Evolutionary conservation across 2,888 invertebrate species (phyloP), one percentile per base, ranked within the genome.

Genomic region (Allacma fusca): DNA sequence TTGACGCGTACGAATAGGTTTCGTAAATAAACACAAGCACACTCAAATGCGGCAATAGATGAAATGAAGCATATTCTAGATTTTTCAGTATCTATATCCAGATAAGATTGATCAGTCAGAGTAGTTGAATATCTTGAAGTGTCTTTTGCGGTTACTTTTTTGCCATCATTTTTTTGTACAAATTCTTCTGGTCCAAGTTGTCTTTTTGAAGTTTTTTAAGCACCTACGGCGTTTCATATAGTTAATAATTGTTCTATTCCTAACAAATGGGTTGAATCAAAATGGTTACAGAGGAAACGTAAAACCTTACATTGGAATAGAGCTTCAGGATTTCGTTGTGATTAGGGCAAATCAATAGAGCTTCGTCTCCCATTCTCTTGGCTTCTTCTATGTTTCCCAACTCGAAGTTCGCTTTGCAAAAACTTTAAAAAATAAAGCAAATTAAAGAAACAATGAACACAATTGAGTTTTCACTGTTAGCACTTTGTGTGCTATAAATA

Each of bases 311-410:
- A 29, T 68, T 40, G 0, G 44, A 24, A 23, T 68, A 73, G 2
- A 80, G 59, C n/a, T 64, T n/a, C 21, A 23, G 16, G 13, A 68
- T 73, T 44, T 80, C 78, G 23, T 59, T 4, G 44, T 80, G 59
- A 29, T 70, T 43, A 0, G 67, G 57, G 23, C 65, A 34, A 34
- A 80, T 44, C 21, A 34, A 16, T 19, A 57, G 67, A 1, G 78
- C 77, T n/a, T 44, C 34, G 13, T 76, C 64, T 0, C 68, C 57
- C 28, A 43, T 44, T 64, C 73, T 67, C 43, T 67, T 67, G 19
- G 79, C 77, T 34, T 75, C 70, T n/a, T 77, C 74, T n/a, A 70
- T 34, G 7, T 78, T 59, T 1, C 80, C 80, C 24, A 80, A 24
- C n/a, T 72, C 64, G 29, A 43, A 76, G 5, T 71, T 24, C 21